These are phyloP conservation scores for Megamerina dolium DNA, from an alignment of 2,888 invertebrate genomes.

Conservation along the genomic window DNA sequence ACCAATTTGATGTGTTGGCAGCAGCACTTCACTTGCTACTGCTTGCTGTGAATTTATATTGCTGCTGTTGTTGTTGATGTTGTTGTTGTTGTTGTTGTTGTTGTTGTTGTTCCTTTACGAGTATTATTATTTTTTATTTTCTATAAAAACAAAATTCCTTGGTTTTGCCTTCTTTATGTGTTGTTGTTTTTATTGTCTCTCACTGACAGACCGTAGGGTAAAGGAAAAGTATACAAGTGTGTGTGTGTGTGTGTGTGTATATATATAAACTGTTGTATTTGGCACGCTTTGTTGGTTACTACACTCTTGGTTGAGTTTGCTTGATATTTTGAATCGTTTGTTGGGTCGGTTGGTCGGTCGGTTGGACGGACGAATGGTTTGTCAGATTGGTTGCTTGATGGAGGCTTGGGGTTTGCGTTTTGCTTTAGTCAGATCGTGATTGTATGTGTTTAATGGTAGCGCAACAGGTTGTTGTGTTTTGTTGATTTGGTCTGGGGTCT, in stretches of 20 bases:
- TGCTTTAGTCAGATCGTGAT: no score
- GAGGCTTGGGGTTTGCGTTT: no score
- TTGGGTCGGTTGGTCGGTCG: no score
- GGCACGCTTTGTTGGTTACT: background rate
- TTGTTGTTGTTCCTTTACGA: background rate
- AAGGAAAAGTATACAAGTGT: background rate
- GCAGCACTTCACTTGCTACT: no score
- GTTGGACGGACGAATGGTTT: no score
- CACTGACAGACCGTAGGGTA: background rate
- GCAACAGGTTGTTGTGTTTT: no score
- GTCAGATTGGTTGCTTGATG: no score
- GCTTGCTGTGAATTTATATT: background rate
- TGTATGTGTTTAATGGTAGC: no score
- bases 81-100: background rate
- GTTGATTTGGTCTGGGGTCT: no score
- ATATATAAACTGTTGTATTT: background rate
- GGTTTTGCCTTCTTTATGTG: background rate
- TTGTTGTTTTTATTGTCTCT: background rate
- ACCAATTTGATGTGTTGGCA: no score
- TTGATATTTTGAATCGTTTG: background rate
- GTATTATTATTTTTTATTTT: no score
- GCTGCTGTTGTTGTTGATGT: background rate
- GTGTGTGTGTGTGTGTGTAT: background rate
- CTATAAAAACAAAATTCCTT: no score
- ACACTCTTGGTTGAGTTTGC: background rate